phyloP scores from a whole-genome alignment of 2,888 invertebrate species.

The Lithosia quadra region DNA sequence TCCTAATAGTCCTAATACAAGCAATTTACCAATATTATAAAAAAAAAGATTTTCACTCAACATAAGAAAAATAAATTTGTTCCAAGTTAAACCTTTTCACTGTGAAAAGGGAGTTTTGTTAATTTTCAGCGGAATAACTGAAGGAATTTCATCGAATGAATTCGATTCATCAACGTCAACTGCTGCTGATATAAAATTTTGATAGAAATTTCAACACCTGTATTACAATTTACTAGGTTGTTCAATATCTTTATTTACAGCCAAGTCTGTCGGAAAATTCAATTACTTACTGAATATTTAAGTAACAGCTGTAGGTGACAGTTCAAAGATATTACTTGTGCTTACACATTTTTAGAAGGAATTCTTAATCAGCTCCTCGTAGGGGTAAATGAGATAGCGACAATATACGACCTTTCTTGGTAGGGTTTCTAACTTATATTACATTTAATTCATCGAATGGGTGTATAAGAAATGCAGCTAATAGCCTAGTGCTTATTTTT shows the following conservation, averaged over 20 bases:
- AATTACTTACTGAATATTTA: constrained; percentile 50
- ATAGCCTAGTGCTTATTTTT: constrained; percentile 10
- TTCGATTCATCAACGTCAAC: constrained; percentile 43
- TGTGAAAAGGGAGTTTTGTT: constrained; percentile 18
- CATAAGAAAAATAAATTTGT: background rate
- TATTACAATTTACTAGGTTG: constrained; percentile 27
- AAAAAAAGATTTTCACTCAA: too few species aligned
- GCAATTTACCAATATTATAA: too few species aligned
- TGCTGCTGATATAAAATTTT: constrained; percentile 39
- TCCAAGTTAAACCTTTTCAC: background rate
- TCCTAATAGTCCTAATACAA: too few species aligned
- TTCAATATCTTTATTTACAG: constrained; percentile 30
- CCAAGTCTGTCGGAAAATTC: constrained; percentile 39
- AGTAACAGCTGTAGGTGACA: constrained; percentile 51
- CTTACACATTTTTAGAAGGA: constrained; percentile 44
- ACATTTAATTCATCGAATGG: constrained; percentile 41
- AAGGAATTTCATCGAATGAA: constrained; percentile 32
- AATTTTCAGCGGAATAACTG: constrained; percentile 36
- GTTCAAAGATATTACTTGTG: constrained; percentile 37
- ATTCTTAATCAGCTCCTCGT: constrained; percentile 48
- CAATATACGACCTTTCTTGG: constrained; percentile 43
- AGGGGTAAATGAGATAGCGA: constrained; percentile 45
- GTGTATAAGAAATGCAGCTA: constrained; percentile 28
- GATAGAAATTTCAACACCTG: constrained; percentile 27
- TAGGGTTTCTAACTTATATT: constrained; percentile 44